Percentiles rank a stretch among this genome's conserved stretches.
phyloP scores from a whole-genome alignment of 2,113 vertebrate species.

The Argyrosomus japonicus region DNA sequence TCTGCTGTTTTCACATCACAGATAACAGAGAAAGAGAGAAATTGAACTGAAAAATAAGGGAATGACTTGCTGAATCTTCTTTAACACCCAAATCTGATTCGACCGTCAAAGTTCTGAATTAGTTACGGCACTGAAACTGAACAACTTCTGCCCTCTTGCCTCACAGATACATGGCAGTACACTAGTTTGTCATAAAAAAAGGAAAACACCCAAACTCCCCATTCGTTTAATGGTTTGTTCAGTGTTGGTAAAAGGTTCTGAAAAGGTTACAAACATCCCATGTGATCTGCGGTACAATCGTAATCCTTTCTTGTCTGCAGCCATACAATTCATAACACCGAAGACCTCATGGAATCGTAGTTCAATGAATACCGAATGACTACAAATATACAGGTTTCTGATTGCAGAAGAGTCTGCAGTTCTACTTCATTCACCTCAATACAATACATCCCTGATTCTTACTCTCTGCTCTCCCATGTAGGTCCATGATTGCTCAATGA shows the following conservation, averaged over 20 bases:
- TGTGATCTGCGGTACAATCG: not conserved
- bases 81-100: too few relatives aligned
- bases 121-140: too few relatives aligned
- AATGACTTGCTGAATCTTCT: too few relatives aligned
- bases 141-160: not conserved
- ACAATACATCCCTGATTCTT: conserved; percentile 38
- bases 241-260: not conserved
- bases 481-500: conserved; percentile 66
- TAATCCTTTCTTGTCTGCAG: not conserved
- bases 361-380: conserved; percentile 49
- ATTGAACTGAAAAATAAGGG: too few relatives aligned
- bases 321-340: conserved; percentile 7
- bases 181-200: too few relatives aligned
- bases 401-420: conserved; percentile 12
- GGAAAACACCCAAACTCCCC: not conserved
- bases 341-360: conserved; percentile 23
- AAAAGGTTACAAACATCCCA: not conserved
- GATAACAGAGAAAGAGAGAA: too few relatives aligned
- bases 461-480: conserved; percentile 6
- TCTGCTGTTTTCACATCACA: too few relatives aligned
- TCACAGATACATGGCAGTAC: not conserved
- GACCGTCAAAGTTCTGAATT: not conserved
- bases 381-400: conserved; percentile 12
- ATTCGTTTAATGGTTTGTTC: not conserved
- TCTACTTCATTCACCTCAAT: conserved; percentile 20